These are phyloP conservation scores for Xenus cinereus DNA, from an alignment of 2,113 vertebrate genomes.

Conservation along the genomic window DNA sequence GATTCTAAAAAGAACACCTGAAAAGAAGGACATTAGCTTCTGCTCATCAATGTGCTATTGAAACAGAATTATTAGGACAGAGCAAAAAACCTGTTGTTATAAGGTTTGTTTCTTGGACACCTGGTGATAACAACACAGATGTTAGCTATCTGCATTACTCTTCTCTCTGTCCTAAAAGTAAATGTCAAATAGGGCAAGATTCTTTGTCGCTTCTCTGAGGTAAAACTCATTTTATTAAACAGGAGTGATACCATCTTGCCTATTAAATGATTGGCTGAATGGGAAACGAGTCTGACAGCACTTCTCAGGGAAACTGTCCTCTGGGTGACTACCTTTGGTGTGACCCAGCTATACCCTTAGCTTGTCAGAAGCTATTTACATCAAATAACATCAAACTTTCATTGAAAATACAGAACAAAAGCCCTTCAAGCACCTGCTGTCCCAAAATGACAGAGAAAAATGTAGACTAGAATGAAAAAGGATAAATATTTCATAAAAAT, in stretches of 20 bases:
- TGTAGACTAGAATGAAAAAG: background rate
- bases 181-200: background rate
- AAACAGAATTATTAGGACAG: background rate
- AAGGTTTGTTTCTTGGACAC: background rate
- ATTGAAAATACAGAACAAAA: slow-evolving; percentile 28
- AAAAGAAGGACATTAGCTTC: background rate
- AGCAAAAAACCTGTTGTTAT: background rate
- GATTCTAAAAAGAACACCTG: background rate
- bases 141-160: background rate
- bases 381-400: slow-evolving; percentile 26
- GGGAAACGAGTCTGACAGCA: background rate
- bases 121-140: background rate
- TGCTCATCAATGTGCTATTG: background rate
- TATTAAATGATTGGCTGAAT: background rate
- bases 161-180: background rate
- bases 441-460: slow-evolving; percentile 28
- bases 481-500: slow-evolving; percentile 58
- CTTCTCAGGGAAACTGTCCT: background rate
- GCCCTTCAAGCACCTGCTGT: slow-evolving; percentile 10
- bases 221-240: slow-evolving; percentile 1
- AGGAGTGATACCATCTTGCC: background rate
- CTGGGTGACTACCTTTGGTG: slow-evolving; percentile 41
- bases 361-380: slow-evolving; percentile 46
- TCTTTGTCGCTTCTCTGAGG: background rate
- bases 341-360: background rate